phyloP scores from a whole-genome alignment of 1,140 invertebrate genomes.

The Pogonomyrmex californicus region DNA sequence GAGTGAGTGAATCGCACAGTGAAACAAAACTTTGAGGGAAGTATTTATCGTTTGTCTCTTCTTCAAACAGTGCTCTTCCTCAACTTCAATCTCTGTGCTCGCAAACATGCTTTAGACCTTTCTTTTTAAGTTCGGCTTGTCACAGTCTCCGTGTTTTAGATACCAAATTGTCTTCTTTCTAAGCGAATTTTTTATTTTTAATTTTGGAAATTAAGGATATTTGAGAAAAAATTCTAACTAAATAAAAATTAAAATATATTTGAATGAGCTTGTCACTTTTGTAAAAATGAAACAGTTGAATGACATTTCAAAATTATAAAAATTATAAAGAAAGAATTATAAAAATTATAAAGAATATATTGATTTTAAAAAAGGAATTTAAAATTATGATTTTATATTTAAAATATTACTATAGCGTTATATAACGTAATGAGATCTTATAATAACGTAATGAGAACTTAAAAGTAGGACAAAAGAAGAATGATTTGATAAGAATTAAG shows the following conservation, averaged over 20 bases:
- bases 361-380: neutral
- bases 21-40: slow-evolving; percentile 55
- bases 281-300: neutral
- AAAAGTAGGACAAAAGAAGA: neutral
- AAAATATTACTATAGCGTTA: neutral
- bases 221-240: neutral
- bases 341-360: neutral
- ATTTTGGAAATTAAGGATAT: slow-evolving; percentile 5
- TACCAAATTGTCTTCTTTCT: slow-evolving; percentile 36
- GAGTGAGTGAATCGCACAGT: slow-evolving; percentile 42
- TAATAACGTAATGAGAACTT: neutral
- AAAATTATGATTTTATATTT: slow-evolving; percentile 19
- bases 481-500: neutral
- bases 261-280: neutral
- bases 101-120: slow-evolving; percentile 32
- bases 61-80: slow-evolving; percentile 31
- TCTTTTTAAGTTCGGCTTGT: slow-evolving; percentile 27
- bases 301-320: neutral
- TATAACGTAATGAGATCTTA: too few relatives aligned
- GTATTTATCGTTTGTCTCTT: slow-evolving; percentile 56
- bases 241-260: neutral
- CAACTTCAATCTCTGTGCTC: slow-evolving; percentile 20
- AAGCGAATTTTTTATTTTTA: slow-evolving; percentile 23
- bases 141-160: slow-evolving; percentile 31
- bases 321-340: neutral